Base-by-base conservation (phyloP, 2,797 vertebrate species). In the Nyctalus aviator region DNA sequence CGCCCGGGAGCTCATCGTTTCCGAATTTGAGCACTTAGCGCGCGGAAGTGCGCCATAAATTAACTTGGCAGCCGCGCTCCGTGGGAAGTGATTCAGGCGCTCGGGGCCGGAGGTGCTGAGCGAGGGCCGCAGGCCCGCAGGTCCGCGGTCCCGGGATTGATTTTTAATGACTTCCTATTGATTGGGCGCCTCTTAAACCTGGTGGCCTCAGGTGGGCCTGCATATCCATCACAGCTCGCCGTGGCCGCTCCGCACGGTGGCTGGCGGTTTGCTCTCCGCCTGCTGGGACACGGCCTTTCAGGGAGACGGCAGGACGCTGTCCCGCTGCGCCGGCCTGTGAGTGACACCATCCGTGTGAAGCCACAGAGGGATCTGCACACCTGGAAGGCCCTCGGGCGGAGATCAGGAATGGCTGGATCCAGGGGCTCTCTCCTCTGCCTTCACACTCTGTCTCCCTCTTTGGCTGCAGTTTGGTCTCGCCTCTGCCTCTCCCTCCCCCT, bases 151-250 rank as follows among this genome's bases (percentile, higher is more conserved):
- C 91, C 2, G 3, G 95, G 96, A 98, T 97, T 98, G 98, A 98
- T 98, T 98, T 98, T 98, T 98, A 98, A 98, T 98, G 98, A 98
- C 97, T 98, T 98, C 95, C 97, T 98, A 98, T 98, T 98, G 98
- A 98, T 98, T 97, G 94, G 2, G 23, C 96, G 97, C 98, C 98
- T 98, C 98, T 98, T 97, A 98, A 98, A 97, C 96, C 97, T 87
- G 97, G 95, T 94, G 97, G 96, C 97, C 97, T 94, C 94, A 98
- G 96, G 97, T 98, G 96, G 92, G 93, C 64, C 97, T 82, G 96
- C 96, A 96, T 90, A 91, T 88, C 87, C 96, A 96, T 96, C 95
- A 97, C 91, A 32, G 41, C 89, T 73, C 90, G 94, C 97, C 94
- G 35, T 90, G 94, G 91, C 93, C 30, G 4, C 64, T 97, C 95